Base-by-base conservation (phyloP, 2,888 invertebrate genomes). In the Yponomeuta malinellus region DNA sequence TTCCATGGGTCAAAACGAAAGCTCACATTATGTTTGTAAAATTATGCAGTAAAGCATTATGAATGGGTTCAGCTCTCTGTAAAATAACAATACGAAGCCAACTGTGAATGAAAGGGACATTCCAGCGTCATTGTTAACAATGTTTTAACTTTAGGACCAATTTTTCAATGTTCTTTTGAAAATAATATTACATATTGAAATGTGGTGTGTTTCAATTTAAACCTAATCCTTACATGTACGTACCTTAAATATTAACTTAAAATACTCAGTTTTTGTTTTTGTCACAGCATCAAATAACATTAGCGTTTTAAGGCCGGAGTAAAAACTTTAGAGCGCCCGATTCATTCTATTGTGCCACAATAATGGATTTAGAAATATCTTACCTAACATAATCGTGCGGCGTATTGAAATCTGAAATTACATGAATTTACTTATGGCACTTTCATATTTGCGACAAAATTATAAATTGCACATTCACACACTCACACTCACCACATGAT, bases 51-150 rank as follows among this genome's bases (percentile, higher is more conserved):
- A 59, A 59, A 23, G 23, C 23, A 23, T 23, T 23, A 59, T 15
- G 52, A 66, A 66, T 66, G 37, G 37, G 78, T 74, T 78, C 80
- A 83, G 89, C 89, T 88, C 88, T 90, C 88, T 89, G 82, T 77
- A 78, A 79, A 77, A 78, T 74, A 77, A 71, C 71, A 72, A 84
- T 81, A 78, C 79, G 79, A 84, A 86, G 83, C 82, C 82, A 83
- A 79, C 83, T 84, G 81, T 83, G 86, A 84, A 87, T 86, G 85
- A 86, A 84, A 85, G 83, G 81, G 79, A 92, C 92, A 92, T 92
- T 92, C 92, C 92, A 92, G 90, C 90, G 88, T 89, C 89, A 91
- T 91, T 92, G 92, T 92, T 91, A 90, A 90, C 86, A 88, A 89
- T 89, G 89, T 90, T 91, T 91, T 91, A 91, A 89, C 81, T 88